These are phyloP conservation scores for Pterostichus madidus DNA, from an alignment of 2,888 invertebrate species.

Conservation along the genomic window DNA sequence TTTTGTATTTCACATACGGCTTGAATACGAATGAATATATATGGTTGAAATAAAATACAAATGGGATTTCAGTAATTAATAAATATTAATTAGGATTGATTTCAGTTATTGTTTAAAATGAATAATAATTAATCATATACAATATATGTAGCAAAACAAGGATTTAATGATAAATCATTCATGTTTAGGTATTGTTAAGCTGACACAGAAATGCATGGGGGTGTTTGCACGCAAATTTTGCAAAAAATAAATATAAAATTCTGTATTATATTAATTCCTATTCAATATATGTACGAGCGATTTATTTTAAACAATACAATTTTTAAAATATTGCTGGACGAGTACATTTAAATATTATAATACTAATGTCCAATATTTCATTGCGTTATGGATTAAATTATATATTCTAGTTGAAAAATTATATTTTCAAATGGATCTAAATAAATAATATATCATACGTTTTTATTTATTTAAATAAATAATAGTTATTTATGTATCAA, in stretches of 20 bases:
- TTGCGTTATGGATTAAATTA: too few relatives aligned
- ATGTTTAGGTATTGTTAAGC: conserved; percentile 11
- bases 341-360: too few relatives aligned
- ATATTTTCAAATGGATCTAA: too few relatives aligned
- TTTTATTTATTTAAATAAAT: too few relatives aligned
- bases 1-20: background rate
- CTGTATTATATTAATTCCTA: conserved; percentile 13
- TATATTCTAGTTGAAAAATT: too few relatives aligned
- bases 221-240: background rate
- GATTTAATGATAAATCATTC: conserved; percentile 27
- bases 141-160: conserved; percentile 5
- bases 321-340: background rate
- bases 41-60: conserved; percentile 7
- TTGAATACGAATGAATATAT: conserved; percentile 6
- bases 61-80: conserved; percentile 21
- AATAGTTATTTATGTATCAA: too few relatives aligned
- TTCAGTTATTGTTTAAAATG: conserved; percentile 37
- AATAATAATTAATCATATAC: conserved; percentile 40
- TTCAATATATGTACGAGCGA: background rate
- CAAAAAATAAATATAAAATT: conserved; percentile 4
- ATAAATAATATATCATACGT: too few relatives aligned
- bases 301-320: conserved; percentile 1
- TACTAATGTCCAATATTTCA: too few relatives aligned
- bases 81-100: conserved; percentile 54
- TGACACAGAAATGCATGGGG: background rate